Evolutionary conservation across 2,797 vertebrate species (phyloP), one percentile per base, ranked within the genome.

Genomic region (Ctenopoma multispine): DNA sequence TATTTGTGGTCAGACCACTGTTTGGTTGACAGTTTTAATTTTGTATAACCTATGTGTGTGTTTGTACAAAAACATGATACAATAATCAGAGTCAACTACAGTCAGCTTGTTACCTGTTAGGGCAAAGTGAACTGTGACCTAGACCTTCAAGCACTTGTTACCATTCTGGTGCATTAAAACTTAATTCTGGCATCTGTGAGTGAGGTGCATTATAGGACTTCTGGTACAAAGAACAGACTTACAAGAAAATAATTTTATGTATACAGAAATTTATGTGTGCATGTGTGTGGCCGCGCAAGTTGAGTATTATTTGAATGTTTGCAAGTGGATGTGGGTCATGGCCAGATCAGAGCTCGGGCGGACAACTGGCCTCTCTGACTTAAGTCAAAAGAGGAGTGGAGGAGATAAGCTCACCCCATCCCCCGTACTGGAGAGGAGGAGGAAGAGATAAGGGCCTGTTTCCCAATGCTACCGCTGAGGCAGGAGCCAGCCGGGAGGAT

Each of bases 401-500:
- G 80, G 66, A 95, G 93, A 95, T 95, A 96, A 96, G 87, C 87
- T 71, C 91, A 80, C 79, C 90, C 86, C 83, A 76, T 87, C 84
- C 87, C 84, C 75, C 67, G 73, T 29, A 40, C 82, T 73, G 58
- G 53, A 82, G 80, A 63, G 69, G 63, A 77, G 77, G 79, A 81
- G 68, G 69, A 78, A 79, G 59, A 86, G 91, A 92, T 92, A 93
- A 91, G 85, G 77, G 72, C 61, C 79, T 64, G 72, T 87, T 90
- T 90, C 90, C 87, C 89, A 90, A 87, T 79, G 89, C 89, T 92
- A 92, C 91, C 40, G 84, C 89, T 64, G 63, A 83, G 86, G 83
- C 85, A 77, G 90, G 69, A 86, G 86, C 83, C 78, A 77, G 68
- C 63, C 55, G 70, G 87, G 90, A 87, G 92, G 88, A 90, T 41